phyloP scores from a whole-genome alignment of 2,113 vertebrate genomes.

The Herpailurus yagouaroundi region DNA sequence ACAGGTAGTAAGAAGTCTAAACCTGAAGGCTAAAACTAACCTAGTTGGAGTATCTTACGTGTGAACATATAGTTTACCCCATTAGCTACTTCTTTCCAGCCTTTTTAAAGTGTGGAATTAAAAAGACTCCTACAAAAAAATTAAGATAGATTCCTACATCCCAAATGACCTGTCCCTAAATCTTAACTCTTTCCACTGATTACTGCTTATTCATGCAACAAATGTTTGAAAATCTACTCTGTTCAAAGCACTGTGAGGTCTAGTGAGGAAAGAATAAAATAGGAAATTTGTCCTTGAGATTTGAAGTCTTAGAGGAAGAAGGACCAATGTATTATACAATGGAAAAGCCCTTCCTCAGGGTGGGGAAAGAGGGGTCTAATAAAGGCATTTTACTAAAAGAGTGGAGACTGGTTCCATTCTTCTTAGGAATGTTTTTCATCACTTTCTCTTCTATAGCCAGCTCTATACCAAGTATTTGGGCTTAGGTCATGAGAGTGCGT shows the following conservation, averaged over 20 bases:
- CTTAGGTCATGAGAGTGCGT: not conserved
- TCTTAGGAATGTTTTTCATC: not conserved
- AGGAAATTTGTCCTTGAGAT: not conserved
- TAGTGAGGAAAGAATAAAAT: conserved; percentile 13
- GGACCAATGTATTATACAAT: not conserved
- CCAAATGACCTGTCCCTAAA: not conserved
- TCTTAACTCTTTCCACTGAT: conserved; percentile 5
- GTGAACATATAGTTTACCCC: rapidly evolving
- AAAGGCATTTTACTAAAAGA: not conserved
- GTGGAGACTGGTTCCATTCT: not conserved
- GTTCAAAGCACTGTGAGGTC: not conserved
- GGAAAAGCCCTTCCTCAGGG: not conserved
- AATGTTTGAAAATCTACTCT: conserved; percentile 6
- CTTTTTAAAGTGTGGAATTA: not conserved
- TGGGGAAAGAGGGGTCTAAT: not conserved
- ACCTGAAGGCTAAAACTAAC: rapidly evolving
- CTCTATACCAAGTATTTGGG: not conserved
- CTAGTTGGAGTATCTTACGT: not conserved
- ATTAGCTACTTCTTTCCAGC: not conserved
- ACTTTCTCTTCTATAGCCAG: not conserved
- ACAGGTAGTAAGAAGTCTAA: not conserved
- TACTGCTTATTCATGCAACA: conserved; percentile 8
- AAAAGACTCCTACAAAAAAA: not conserved
- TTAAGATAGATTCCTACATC: not conserved
- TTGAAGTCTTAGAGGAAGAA: not conserved